phyloP scores from a whole-genome alignment of 2,113 vertebrate species.

The Nanorana parkeri region DNA sequence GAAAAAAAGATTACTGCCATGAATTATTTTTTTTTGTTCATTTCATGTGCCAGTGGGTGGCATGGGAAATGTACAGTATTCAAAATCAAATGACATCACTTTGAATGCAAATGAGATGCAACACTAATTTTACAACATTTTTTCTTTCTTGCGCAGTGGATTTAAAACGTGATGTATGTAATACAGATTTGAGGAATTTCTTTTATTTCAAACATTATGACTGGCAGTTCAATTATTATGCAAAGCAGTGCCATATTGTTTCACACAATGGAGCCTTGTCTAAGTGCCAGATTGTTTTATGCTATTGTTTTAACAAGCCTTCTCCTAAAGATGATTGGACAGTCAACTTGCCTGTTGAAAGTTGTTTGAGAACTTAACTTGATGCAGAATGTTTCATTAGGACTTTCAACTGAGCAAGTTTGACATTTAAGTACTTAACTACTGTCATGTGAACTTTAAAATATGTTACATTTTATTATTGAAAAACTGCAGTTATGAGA shows the following conservation, averaged over 20 bases:
- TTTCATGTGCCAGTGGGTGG: constrained; percentile 5
- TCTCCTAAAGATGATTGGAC: constrained; percentile 19
- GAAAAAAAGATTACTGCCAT: not conserved
- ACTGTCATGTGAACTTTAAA: too few species aligned
- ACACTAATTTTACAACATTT: constrained; percentile 26
- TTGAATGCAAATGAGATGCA: constrained; percentile 35
- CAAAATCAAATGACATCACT: constrained; percentile 25
- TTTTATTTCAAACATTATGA: constrained; percentile 37
- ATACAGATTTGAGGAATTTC: constrained; percentile 12
- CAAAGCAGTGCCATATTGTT: constrained; percentile 43
- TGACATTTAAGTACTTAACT: too few species aligned
- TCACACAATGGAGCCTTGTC: constrained; percentile 39
- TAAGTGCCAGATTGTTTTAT: constrained; percentile 27
- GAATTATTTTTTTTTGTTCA: not conserved
- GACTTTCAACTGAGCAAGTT: too few species aligned
- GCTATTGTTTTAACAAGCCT: not conserved
- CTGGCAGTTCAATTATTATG: constrained; percentile 43
- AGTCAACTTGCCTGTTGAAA: not conserved
- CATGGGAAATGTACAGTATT: constrained; percentile 3
- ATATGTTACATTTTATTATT: too few species aligned
- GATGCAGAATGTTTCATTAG: not conserved
- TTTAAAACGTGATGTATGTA: constrained; percentile 27
- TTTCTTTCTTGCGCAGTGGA: constrained; percentile 28
- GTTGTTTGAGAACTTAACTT: constrained; percentile 28
- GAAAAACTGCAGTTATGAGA: too few species aligned